Percentiles rank a stretch among this genome's conserved stretches.
Evolutionary conservation across 23 tunicate genomes (phyloP).

Genomic region (Trididemnum nubilum): DNA sequence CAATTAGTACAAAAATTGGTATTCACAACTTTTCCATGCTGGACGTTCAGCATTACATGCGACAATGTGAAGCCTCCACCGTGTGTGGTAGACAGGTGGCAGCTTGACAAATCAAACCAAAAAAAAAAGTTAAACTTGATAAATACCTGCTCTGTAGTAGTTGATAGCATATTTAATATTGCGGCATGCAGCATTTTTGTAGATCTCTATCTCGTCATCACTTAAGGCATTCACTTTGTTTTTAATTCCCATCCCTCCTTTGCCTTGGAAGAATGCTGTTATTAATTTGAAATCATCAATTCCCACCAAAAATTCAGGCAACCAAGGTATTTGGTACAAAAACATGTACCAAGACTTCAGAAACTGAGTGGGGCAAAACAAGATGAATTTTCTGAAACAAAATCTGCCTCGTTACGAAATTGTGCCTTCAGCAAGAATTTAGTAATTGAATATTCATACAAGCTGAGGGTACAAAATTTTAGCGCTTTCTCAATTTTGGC

Average conservation of each 20-base stretch:
- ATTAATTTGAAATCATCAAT: constrained; percentile 36
- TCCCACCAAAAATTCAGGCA: constrained; percentile 52
- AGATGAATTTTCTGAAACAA: constrained; percentile 12
- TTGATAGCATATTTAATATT: constrained; percentile 36
- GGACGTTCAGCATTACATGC: no score
- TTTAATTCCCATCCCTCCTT: constrained; percentile 38
- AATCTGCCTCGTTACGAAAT: no score
- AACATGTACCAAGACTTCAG: constrained; percentile 31
- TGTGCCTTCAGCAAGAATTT: no score
- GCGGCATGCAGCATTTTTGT: constrained; percentile 31
- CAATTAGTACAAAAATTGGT: no score
- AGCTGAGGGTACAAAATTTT: no score
- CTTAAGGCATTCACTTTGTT: constrained; percentile 18
- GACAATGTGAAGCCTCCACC: no score
- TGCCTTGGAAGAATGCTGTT: neutral
- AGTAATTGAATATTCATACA: no score
- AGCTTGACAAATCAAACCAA: no score
- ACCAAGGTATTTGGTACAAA: constrained; percentile 51
- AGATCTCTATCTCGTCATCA: constrained; percentile 53
- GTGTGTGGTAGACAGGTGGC: no score
- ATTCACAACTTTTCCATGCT: no score
- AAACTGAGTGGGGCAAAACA: neutral
- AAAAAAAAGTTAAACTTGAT: no score
- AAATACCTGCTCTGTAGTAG: constrained; percentile 71
- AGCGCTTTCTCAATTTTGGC: no score